Base-by-base conservation (phyloP, 2,888 invertebrate species). In the Drosophila monieri region DNA sequence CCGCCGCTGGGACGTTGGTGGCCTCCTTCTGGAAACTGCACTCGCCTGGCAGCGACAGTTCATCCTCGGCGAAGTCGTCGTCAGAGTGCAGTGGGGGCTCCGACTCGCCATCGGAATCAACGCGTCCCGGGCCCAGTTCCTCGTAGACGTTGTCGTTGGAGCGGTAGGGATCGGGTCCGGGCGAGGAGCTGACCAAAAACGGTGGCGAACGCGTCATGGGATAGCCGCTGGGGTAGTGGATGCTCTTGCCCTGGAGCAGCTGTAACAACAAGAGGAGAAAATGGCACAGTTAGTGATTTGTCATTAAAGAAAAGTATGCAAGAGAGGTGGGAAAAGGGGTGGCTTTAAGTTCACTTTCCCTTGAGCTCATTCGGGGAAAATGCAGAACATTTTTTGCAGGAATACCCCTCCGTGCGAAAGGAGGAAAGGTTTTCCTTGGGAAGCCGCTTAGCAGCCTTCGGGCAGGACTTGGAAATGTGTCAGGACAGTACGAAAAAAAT, bases 31-130 rank as follows among this genome's bases (percentile, higher is more conserved):
- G 90, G 71, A 90, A 91, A 51, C 85, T 86, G 71, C 90, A 83
- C 54, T 91, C 93, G 58, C 93, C 93, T 1, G 92, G 93, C 75
- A 94, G 88, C 72, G 93, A 95, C 12, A 96, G 93, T 88, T 96
- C 96, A 89, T 96, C 96, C 91, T 96, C 96, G 51, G 96, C 96
- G 88, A 96, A 96, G 88, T 96, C 96, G 86, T 96, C 96, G 88
- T 96, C 96, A 88, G 96, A 96, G 88, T 94, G 94, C 37, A 94
- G 93, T 10, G 94, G 94, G 1, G 93, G 93, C 74, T 93, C 93
- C 64, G 93, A 93, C 78, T 94, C 94, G 55, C 93, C 94, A 87
- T 95, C 94, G 73, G 94, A 92, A 55, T 92, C 92, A 0, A 72
- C 85, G 66, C 94, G 92, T 69, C 93, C 93, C 0, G 94, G 94